Conservation (phyloP, 2,888 invertebrate genomes). For the Antheraea assamensis region DNA sequence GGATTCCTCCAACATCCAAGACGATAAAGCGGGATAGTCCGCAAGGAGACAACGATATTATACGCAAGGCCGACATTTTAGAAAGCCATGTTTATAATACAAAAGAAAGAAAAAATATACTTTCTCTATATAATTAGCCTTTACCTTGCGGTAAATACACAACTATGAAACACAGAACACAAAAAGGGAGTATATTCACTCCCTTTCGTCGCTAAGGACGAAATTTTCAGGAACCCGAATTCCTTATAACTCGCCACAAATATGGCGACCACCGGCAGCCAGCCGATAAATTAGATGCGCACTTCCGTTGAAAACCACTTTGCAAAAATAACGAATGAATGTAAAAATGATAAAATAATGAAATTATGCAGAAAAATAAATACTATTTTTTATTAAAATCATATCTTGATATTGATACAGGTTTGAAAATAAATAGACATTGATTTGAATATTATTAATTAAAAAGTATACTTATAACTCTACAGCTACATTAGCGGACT, state of each 20-base stretch:
- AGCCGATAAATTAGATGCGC: constrained; percentile 67
- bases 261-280: constrained; percentile 86
- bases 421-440: not conserved
- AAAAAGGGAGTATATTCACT: constrained; percentile 83
- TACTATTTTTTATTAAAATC: not conserved
- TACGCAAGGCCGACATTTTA: constrained; percentile 90
- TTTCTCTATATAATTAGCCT: constrained; percentile 50
- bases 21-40: constrained; percentile 84
- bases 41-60: constrained; percentile 87
- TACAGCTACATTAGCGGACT: no score
- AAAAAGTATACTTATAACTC: no score
- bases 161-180: constrained; percentile 56
- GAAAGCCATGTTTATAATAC: constrained; percentile 89
- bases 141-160: constrained; percentile 64
- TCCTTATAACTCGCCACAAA: constrained; percentile 83
- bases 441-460: not conserved
- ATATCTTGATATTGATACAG: not conserved
- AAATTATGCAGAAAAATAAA: not conserved
- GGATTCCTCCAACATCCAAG: constrained; percentile 81
- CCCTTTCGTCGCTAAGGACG: constrained; percentile 87
- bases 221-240: constrained; percentile 74
- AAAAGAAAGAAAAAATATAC: constrained; percentile 80
- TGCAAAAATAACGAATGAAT: constrained; percentile 21
- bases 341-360: not conserved
- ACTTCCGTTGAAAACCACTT: constrained; percentile 58